Evolutionary conservation across 2,113 vertebrate genomes (phyloP).

Genomic region (Atractosteus spatula): DNA sequence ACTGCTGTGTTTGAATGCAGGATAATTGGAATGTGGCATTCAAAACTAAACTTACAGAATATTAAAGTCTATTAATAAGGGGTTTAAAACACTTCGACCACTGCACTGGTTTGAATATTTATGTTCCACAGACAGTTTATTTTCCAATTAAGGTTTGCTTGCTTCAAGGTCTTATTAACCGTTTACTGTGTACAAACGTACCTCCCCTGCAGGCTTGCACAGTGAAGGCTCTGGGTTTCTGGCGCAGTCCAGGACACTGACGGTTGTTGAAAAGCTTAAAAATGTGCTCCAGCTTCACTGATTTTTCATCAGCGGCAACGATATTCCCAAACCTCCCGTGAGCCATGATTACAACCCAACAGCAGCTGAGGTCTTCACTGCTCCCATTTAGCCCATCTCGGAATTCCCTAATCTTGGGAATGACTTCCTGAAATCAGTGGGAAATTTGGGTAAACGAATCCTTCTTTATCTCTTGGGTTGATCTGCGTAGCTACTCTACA

Average conservation of each 20-base stretch:
- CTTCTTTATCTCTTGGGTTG: too few relatives aligned
- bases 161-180: too few relatives aligned
- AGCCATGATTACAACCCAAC: slow-evolving; percentile 35
- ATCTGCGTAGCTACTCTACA: too few relatives aligned
- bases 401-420: background rate
- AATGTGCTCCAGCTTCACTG: slow-evolving; percentile 28
- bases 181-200: background rate
- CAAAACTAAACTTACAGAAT: too few relatives aligned
- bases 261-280: slow-evolving; percentile 41
- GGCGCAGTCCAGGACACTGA: slow-evolving; percentile 32
- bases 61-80: too few relatives aligned
- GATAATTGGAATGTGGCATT: too few relatives aligned
- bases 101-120: too few relatives aligned
- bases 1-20: too few relatives aligned
- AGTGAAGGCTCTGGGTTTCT: slow-evolving; percentile 45
- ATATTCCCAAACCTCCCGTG: slow-evolving; percentile 30
- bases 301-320: slow-evolving; percentile 3
- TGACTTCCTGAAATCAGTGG: background rate
- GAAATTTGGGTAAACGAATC: too few relatives aligned
- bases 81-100: too few relatives aligned
- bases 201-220: slow-evolving; percentile 44
- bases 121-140: too few relatives aligned
- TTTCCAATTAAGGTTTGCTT: too few relatives aligned
- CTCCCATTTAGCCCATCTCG: slow-evolving; percentile 26
- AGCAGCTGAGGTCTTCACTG: slow-evolving; percentile 26